Evolutionary conservation across 2,888 invertebrate species (phyloP).

Genomic region (Mantis religiosa): DNA sequence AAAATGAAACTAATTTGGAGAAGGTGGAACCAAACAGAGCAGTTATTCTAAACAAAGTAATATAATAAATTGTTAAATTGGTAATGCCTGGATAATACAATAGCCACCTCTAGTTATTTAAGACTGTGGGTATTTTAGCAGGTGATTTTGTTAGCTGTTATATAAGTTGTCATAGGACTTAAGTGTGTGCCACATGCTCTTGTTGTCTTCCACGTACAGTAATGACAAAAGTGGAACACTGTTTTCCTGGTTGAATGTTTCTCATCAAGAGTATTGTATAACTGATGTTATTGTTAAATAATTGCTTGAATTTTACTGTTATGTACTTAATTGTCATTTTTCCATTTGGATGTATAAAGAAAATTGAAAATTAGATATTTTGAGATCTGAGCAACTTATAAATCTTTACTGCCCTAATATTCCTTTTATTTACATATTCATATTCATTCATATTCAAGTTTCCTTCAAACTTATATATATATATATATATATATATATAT

Average conservation of each 20-base stretch:
- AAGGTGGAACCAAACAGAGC: too few relatives aligned
- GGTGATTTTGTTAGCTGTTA: too few relatives aligned
- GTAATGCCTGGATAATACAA: too few relatives aligned
- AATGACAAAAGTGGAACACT: not conserved
- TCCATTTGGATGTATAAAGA: not conserved
- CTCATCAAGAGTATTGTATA: not conserved
- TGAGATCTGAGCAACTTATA: not conserved
- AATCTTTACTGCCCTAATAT: not conserved
- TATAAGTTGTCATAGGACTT: not conserved
- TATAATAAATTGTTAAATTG: too few relatives aligned
- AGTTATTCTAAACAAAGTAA: too few relatives aligned
- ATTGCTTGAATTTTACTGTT: not conserved
- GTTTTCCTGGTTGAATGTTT: not conserved
- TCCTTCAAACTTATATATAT: too few relatives aligned
- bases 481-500: too few relatives aligned
- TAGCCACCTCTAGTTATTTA: too few relatives aligned
- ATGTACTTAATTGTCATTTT: not conserved
- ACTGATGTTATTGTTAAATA: not conserved
- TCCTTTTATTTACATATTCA: not conserved
- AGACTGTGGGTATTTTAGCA: too few relatives aligned
- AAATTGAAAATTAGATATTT: not conserved
- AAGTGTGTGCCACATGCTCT: not conserved
- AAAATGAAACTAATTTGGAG: too few relatives aligned
- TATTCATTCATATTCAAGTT: too few relatives aligned
- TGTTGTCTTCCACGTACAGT: not conserved